Base-by-base conservation (phyloP, 1,140 invertebrate genomes). In the Macrosteles quadrilineatus region DNA sequence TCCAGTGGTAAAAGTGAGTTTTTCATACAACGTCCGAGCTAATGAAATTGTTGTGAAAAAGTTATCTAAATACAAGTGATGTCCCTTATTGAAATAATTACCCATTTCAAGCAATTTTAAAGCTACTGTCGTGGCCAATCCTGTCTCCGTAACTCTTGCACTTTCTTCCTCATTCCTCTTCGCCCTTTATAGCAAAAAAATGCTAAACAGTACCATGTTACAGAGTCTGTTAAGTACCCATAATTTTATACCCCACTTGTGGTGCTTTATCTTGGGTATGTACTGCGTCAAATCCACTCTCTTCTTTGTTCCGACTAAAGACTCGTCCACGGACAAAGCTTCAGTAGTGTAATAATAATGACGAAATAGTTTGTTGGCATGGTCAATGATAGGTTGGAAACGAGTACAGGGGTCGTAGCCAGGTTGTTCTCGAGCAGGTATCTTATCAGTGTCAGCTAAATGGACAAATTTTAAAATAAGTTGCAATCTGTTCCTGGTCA, bases 341-440 rank as follows among this genome's bases (percentile, higher is more conserved):
- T 76, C 72, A 71, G 70, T 36, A 19, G 75, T 73, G 17, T 65
- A 71, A 67, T 74, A 78, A 69, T 77, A 50, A 32, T 68, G 65
- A 29, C 69, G 70, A 57, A 77, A 76, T 32, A 75, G 50, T 66
- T 29, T 72, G 59, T 77, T 77, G 27, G 72, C 72, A 63, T 76
- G 75, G 43, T 76, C 71, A 63, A 77, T 68, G 27, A 77, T 36
- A 59, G 70, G 53, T 30, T 72, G 29, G 73, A 77, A 77, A 68
- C 71, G 74, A 36, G 32, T 67, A 74, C 75, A 77, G 50, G 75
- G 72, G 55, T 76, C 69, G 55, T 77, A 76, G 17, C 74, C 62
- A 59, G 72, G 71, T 47, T 75, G 31, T 70, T 69, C 66, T 43
- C 50, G 67, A 71, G 70, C 27, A 65, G 63, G 11, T 67, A 75